These are phyloP conservation scores for Aphodius sticticus DNA, from an alignment of 2,888 invertebrate genomes.

Conservation along the genomic window DNA sequence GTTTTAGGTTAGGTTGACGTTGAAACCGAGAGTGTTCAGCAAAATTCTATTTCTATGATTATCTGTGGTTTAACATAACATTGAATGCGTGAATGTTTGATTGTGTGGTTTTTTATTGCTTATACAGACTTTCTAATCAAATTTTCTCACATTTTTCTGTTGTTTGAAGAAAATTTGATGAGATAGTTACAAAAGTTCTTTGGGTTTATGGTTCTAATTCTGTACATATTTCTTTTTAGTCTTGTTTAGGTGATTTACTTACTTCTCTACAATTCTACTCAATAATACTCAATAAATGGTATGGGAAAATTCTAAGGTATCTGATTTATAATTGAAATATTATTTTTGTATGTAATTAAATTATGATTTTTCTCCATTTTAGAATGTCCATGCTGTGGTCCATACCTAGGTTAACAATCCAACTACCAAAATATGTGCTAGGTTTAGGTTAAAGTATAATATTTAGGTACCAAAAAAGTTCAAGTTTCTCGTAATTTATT, in stretches of 20 bases:
- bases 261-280: neutral
- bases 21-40: too few relatives aligned
- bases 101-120: neutral
- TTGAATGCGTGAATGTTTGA: too few relatives aligned
- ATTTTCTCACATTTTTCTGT: neutral
- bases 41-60: too few relatives aligned
- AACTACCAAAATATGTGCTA: slow-evolving; percentile 86
- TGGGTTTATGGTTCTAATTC: slow-evolving; percentile 15
- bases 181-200: neutral
- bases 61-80: too few relatives aligned
- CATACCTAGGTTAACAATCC: slow-evolving; percentile 82
- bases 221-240: slow-evolving; percentile 20
- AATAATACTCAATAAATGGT: slow-evolving; percentile 10
- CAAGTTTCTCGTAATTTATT: neutral
- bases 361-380: slow-evolving; percentile 57
- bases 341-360: neutral
- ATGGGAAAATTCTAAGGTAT: slow-evolving; percentile 6
- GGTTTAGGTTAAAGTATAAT: slow-evolving; percentile 71
- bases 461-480: neutral
- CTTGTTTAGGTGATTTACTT: neutral
- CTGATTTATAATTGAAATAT: neutral
- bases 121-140: neutral
- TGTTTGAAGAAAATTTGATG: neutral
- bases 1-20: neutral
- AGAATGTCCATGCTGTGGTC: slow-evolving; percentile 88